phyloP scores from a whole-genome alignment of 2,797 vertebrate genomes.

The Benthosema pterotum region DNA sequence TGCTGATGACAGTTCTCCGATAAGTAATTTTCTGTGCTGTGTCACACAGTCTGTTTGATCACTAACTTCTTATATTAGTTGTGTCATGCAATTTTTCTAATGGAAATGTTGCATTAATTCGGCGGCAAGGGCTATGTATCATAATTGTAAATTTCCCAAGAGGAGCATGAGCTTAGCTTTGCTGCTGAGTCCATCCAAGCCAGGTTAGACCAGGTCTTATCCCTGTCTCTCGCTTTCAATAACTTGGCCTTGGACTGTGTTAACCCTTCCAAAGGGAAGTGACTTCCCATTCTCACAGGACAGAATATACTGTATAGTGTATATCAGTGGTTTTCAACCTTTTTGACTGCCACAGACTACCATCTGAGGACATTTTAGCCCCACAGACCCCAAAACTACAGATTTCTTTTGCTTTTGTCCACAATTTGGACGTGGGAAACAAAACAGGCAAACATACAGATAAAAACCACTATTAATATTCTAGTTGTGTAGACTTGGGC shows the following conservation, averaged over 20 bases:
- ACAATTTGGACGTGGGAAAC: no score
- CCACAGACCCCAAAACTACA: no score
- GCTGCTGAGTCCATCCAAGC: conserved; percentile 24
- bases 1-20: conserved; percentile 72
- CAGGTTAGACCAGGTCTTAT: conserved; percentile 14
- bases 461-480: no score
- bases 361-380: no score
- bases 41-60: conserved; percentile 69
- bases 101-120: conserved; percentile 80
- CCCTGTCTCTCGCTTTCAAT: conserved; percentile 30
- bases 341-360: no score
- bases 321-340: no score
- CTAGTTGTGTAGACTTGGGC: no score
- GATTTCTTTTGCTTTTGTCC: no score
- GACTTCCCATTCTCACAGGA: not conserved
- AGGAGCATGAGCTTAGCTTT: conserved; percentile 40
- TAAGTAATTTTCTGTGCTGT: conserved; percentile 75
- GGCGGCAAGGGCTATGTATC: conserved; percentile 62
- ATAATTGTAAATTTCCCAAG: conserved; percentile 60
- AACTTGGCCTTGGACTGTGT: not conserved
- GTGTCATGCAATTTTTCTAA: conserved; percentile 78
- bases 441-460: no score
- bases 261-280: not conserved
- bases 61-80: conserved; percentile 71
- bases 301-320: no score